Evolutionary conservation across 2,113 vertebrate species (phyloP), one percentile per base, ranked within the genome.

Genomic region (Lepus timidus): DNA sequence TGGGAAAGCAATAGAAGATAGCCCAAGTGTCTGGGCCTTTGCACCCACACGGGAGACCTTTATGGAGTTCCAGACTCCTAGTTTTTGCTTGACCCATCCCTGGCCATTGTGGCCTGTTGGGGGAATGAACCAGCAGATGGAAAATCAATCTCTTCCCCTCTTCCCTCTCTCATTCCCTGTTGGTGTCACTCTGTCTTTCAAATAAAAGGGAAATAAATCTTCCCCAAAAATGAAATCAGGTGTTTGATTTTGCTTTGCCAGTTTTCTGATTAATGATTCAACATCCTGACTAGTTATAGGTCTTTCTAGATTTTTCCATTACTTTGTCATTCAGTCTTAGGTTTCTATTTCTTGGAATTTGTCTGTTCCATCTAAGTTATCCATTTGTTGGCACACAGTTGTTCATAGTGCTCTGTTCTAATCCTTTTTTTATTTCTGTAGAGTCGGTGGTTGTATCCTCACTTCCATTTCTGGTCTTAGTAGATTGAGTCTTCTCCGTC

Each of bases 391-490:
- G 0, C 49, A 67, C 67, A 44, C 19, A 33, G 11, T 62, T 76
- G 20, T 83, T 52, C 31, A 83, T 39, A 82, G 23, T 22, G 52
- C 19, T 87, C 70, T 88, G 51, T 81, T 29, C 64, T 44, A 71
- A 33, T 49, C 20, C 27, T 52, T 85, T 91, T 91, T 44, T 44
- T 12, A 73, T 36, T 67, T 74, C n/a, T 75, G 2, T 73, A 67
- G 49, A 95, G 25, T 75, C 52, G 16, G 64, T 23, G 55, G 19
- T 13, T 49, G 36, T 13, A 16, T 78, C 25, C 33, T 76, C 1
- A 23, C 17, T 78, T 92, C 78, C 27, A 22, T 39, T 83, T 78
- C 49, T 88, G n/a, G 88, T 74, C 92, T 88, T 78, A 84, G 27
- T 88, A 64, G 78, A 64, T 44, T 84, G 22, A 84, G 44, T 52